Evolutionary conservation across 1,140 invertebrate genomes (phyloP).

Genomic region (Cydia strobilella): DNA sequence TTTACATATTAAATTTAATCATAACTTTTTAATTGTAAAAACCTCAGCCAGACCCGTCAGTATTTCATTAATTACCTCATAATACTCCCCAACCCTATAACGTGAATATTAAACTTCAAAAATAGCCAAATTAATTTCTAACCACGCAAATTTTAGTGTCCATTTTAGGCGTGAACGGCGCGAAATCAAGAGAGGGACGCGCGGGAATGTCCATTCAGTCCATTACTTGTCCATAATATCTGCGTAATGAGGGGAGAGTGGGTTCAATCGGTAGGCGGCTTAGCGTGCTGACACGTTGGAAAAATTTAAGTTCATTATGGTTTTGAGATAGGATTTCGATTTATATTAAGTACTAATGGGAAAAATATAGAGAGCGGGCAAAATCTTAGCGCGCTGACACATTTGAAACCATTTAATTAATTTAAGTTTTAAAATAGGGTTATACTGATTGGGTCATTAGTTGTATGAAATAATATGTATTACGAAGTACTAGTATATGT

Average conservation of each 20-base stretch:
- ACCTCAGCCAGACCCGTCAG: background rate
- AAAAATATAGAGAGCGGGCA: too few relatives aligned
- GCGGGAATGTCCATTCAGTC: constrained; percentile 52
- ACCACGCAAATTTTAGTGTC: constrained; percentile 39
- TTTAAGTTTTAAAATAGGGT: too few relatives aligned
- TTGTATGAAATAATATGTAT: too few relatives aligned
- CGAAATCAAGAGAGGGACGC: constrained; percentile 45
- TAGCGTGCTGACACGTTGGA: constrained; percentile 37
- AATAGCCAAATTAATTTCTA: constrained; percentile 23
- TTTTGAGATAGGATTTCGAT: background rate
- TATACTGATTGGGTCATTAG: too few relatives aligned
- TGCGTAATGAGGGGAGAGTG: constrained; percentile 49
- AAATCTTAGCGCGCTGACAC: too few relatives aligned
- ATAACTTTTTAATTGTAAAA: background rate
- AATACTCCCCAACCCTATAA: background rate
- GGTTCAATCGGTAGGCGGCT: constrained; percentile 41
- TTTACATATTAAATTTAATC: background rate
- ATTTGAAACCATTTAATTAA: too few relatives aligned
- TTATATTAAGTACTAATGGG: too few relatives aligned
- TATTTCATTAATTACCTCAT: background rate
- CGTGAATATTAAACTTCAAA: constrained; percentile 31
- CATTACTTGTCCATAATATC: constrained; percentile 49
- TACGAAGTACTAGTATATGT: too few relatives aligned
- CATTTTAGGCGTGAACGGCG: constrained; percentile 42
- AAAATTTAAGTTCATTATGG: constrained; percentile 4